Conservation (phyloP, 2,888 invertebrate genomes). For the Chloroclysta siterata region DNA sequence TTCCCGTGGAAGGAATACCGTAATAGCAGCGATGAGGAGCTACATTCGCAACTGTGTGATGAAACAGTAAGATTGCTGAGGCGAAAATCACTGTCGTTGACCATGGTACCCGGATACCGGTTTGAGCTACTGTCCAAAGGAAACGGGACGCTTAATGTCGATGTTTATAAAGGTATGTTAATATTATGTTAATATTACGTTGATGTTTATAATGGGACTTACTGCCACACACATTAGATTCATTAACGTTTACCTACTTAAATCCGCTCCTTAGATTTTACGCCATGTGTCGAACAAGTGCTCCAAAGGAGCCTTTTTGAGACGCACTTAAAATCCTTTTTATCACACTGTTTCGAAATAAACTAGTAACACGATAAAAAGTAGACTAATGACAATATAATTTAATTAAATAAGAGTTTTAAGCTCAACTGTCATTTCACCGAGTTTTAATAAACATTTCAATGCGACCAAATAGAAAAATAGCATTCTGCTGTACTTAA, state of each 20-base stretch:
- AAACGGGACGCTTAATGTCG: slow-evolving; percentile 78
- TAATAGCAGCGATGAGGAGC: slow-evolving; percentile 73
- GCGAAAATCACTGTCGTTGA: slow-evolving; percentile 76
- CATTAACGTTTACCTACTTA: neutral
- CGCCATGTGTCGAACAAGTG: too few relatives aligned
- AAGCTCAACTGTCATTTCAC: too few relatives aligned
- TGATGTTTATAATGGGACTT: neutral
- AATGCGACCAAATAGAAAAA: neutral
- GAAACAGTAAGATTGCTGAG: slow-evolving; percentile 80
- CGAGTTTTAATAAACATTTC: neutral
- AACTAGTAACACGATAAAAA: too few relatives aligned
- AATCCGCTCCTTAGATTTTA: too few relatives aligned
- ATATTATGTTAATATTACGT: slow-evolving; percentile 32
- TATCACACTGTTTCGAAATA: too few relatives aligned
- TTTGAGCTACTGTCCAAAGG: slow-evolving; percentile 80
- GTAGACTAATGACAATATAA: too few relatives aligned
- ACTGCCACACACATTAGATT: neutral
- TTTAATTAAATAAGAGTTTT: too few relatives aligned
- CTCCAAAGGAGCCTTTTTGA: too few relatives aligned
- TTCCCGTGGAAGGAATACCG: slow-evolving; percentile 76
- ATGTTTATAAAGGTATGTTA: slow-evolving; percentile 76
- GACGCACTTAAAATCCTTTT: too few relatives aligned
- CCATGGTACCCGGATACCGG: slow-evolving; percentile 79
- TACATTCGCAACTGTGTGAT: slow-evolving; percentile 78
- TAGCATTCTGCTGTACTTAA: neutral